Evolutionary conservation across 2,888 invertebrate species (phyloP).

Genomic region (Tetheella fluctuosa): DNA sequence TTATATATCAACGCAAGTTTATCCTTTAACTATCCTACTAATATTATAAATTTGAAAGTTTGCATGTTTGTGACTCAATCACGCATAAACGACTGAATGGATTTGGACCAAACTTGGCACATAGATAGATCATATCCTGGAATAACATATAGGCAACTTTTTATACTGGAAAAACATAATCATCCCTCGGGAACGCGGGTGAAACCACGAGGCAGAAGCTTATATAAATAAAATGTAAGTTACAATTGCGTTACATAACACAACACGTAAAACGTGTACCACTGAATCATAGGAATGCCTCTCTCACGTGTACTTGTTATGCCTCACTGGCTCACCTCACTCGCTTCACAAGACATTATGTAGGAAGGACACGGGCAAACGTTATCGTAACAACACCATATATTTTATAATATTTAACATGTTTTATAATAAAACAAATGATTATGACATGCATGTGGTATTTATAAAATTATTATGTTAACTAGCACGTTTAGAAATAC

Average conservation of each 20-base stretch:
- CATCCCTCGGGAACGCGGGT: no score
- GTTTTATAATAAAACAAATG: slow-evolving; percentile 1
- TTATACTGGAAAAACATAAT: no score
- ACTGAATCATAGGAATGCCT: background rate
- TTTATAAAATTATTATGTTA: background rate
- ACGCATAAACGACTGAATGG: no score
- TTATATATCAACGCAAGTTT: no score
- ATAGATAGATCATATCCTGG: no score
- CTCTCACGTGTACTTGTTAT: background rate
- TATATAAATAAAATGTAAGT: background rate
- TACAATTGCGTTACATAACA: background rate
- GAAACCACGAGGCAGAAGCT: no score
- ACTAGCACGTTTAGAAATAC: background rate
- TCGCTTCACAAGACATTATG: background rate
- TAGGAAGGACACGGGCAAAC: background rate
- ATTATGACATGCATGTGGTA: background rate
- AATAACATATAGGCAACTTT: no score
- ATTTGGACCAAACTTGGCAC: no score
- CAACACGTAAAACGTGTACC: background rate
- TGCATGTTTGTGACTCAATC: no score
- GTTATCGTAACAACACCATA: background rate
- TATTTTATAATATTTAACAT: slow-evolving; percentile 1
- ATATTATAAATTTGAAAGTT: no score
- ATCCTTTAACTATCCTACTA: no score
- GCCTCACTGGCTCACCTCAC: background rate